phyloP scores from a whole-genome alignment of 2,888 invertebrate genomes.

The Odiellus spinosus region DNA sequence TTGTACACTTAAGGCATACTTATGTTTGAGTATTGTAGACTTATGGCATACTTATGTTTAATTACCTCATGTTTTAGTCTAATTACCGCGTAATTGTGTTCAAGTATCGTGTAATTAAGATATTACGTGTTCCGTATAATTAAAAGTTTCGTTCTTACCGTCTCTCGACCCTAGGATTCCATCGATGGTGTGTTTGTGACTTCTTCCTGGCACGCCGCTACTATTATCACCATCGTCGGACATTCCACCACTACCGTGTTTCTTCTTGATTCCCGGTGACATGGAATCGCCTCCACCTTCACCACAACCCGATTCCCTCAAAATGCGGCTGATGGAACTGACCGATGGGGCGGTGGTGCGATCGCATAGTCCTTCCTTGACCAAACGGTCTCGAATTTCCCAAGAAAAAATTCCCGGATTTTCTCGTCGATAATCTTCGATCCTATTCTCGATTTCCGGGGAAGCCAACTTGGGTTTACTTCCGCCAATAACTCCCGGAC shows the following conservation, averaged over 20 bases:
- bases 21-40: no score
- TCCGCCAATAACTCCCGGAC: slow-evolving; percentile 51
- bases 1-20: no score
- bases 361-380: slow-evolving; percentile 51
- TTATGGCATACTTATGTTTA: no score
- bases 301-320: slow-evolving; percentile 40
- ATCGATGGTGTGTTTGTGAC: slow-evolving; percentile 28
- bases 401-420: slow-evolving; percentile 39
- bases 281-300: neutral
- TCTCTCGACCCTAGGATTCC: slow-evolving; percentile 25
- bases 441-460: slow-evolving; percentile 37
- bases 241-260: slow-evolving; percentile 1
- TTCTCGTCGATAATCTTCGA: slow-evolving; percentile 35
- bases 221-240: slow-evolving; percentile 17
- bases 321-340: slow-evolving; percentile 78
- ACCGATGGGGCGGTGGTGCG: slow-evolving; percentile 77
- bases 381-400: slow-evolving; percentile 37
- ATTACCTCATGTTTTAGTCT: no score
- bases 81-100: no score
- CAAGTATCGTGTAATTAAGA: no score
- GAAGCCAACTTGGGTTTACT: slow-evolving; percentile 37
- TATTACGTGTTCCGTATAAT: no score
- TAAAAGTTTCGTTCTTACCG: slow-evolving; percentile 5
- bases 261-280: neutral
- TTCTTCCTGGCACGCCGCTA: slow-evolving; percentile 3